Evolutionary conservation across 2,888 invertebrate species (phyloP).

Genomic region (Brachyptera risi): DNA sequence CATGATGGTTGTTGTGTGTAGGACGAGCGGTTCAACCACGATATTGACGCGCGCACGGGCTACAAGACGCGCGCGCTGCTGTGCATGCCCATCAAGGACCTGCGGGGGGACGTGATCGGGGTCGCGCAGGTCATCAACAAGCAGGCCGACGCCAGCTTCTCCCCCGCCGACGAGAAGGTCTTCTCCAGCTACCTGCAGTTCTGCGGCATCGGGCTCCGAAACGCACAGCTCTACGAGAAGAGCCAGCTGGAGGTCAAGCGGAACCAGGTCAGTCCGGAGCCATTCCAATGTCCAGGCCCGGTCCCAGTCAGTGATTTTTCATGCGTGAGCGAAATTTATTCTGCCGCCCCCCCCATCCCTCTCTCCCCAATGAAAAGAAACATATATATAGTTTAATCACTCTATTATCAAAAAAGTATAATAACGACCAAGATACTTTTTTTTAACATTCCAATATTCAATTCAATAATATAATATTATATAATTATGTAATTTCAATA

Average conservation of each 20-base stretch:
- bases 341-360: too few relatives aligned
- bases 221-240: slow-evolving; percentile 94
- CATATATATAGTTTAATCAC: too few relatives aligned
- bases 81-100: slow-evolving; percentile 95
- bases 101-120: slow-evolving; percentile 90
- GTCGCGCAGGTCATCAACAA: slow-evolving; percentile 96
- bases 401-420: too few relatives aligned
- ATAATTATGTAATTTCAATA: too few relatives aligned
- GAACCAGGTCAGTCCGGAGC: slow-evolving; percentile 68
- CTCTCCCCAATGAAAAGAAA: too few relatives aligned
- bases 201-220: slow-evolving; percentile 91
- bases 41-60: slow-evolving; percentile 88
- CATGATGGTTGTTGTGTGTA: slow-evolving; percentile 44
- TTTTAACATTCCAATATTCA: too few relatives aligned
- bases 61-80: slow-evolving; percentile 88
- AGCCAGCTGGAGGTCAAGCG: slow-evolving; percentile 92
- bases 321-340: too few relatives aligned
- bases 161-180: slow-evolving; percentile 82
- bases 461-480: too few relatives aligned
- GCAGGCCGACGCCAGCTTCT: slow-evolving; percentile 78
- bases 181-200: slow-evolving; percentile 92
- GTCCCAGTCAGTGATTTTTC: too few relatives aligned
- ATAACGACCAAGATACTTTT: too few relatives aligned
- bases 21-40: slow-evolving; percentile 89
- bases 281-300: too few relatives aligned